Evolutionary conservation across 2,797 vertebrate genomes (phyloP), one percentile per base, ranked within the genome.

Genomic region (Labeo calbasu): DNA sequence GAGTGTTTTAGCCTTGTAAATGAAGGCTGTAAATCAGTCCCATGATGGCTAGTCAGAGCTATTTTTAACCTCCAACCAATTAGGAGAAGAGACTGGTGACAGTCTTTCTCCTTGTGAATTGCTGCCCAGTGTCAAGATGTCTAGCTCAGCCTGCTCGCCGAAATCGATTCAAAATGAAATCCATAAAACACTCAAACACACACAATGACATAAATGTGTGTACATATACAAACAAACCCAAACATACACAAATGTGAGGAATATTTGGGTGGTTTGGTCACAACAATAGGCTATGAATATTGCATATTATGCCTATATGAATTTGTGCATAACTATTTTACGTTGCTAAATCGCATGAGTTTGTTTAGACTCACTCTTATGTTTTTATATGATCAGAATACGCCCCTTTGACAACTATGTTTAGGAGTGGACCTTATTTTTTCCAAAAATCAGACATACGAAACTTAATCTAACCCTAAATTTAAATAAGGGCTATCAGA

Each of bases 61-160:
- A 93, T 94, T 92, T 92, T 90, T 92, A 92, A 88, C 88, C 83
- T 70, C 25, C 5, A 51, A 83, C 90, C 90, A 94, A 94, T 93
- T 92, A 92, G 84, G 85, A 87, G 88, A 91, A 78, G 55, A 85
- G 84, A 57, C 46, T 79, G 40, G 61, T 86, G 77, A 84, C 82
- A 71, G 7, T 70, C 68, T 83, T 70, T 79, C 63, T 80, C 25
- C 43, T 28, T 43, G 63, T 82, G 68, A 81, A 51, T 28, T 53
- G 78, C 68, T 50, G 50, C 21, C 1, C 25, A 70, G 48, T 68
- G 83, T 85, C 79, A 77, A 76, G 69, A 86, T 72, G 50, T 84
- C 73, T 79, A 36, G 19, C 72, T 79, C 46, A 70, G 17, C 43
- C 63, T 70, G 43, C 79, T 82, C 46, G 9, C 79, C 1, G 0